These are phyloP conservation scores for Coregonus suidteri DNA, from an alignment of 2,797 vertebrate genomes.

Conservation along the genomic window DNA sequence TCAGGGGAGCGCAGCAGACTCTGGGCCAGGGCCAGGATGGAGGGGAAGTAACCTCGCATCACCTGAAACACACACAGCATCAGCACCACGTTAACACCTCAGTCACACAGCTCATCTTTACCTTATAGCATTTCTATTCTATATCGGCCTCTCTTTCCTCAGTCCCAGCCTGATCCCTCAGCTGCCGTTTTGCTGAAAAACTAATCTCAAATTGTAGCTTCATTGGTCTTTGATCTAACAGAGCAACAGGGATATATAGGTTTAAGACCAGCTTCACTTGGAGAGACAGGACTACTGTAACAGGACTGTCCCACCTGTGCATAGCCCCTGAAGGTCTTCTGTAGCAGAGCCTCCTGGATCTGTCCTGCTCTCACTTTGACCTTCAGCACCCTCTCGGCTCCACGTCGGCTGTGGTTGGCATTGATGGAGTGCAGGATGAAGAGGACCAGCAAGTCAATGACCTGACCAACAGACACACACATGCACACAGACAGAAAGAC, in stretches of 20 bases:
- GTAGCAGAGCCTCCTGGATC: slow-evolving; percentile 81
- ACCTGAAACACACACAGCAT: slow-evolving; percentile 72
- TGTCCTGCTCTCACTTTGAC: slow-evolving; percentile 82
- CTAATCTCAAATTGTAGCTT: too few relatives aligned
- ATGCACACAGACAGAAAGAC: background rate
- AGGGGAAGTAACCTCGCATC: slow-evolving; percentile 87
- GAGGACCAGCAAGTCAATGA: slow-evolving; percentile 87
- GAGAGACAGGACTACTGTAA: background rate
- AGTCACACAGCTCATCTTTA: background rate
- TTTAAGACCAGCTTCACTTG: background rate
- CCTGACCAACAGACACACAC: slow-evolving; percentile 66
- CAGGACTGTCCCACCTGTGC: slow-evolving; percentile 66
- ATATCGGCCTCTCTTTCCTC: background rate
- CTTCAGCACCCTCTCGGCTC: slow-evolving; percentile 83
- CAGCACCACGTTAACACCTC: background rate
- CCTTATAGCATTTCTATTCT: too few relatives aligned
- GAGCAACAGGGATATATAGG: too few relatives aligned
- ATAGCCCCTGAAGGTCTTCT: slow-evolving; percentile 84
- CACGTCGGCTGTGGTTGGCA: slow-evolving; percentile 85
- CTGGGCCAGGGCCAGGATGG: slow-evolving; percentile 87
- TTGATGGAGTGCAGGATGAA: slow-evolving; percentile 73
- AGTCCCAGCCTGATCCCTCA: background rate
- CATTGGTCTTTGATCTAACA: too few relatives aligned
- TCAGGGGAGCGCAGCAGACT: slow-evolving; percentile 85
- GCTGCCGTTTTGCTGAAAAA: too few relatives aligned